A percentile compares a stretch with the other conserved stretches of the same genome.
Evolutionary conservation across 2,797 vertebrate genomes (phyloP).

Genomic region (Melopsittacus undulatus): DNA sequence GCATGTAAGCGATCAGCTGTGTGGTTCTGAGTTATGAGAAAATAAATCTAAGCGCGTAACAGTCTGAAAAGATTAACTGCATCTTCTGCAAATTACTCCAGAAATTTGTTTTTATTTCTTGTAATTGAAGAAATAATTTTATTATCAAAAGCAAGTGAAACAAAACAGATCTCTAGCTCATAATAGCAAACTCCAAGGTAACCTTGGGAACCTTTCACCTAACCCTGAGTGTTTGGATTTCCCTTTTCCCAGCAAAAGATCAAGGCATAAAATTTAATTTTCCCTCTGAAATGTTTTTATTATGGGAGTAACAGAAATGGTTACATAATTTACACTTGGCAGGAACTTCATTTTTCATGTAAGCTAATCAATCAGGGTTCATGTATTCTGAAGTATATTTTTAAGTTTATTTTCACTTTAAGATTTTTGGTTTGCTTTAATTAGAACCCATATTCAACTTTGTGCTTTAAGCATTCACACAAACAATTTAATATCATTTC

Average conservation of each 20-base stretch:
- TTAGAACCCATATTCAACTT: neutral
- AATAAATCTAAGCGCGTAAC: neutral
- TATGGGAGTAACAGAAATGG: neutral
- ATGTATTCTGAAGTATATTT: neutral
- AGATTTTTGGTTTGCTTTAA: neutral
- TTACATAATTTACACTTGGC: conserved; percentile 22
- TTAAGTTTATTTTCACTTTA: neutral
- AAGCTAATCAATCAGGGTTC: neutral
- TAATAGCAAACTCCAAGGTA: neutral
- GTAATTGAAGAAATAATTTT: neutral
- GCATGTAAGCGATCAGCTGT: neutral
- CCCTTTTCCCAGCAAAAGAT: neutral
- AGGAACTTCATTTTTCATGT: neutral
- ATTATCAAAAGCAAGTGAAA: neutral
- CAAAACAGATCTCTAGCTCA: neutral
- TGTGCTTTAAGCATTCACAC: neutral
- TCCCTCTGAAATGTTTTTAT: neutral
- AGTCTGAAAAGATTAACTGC: neutral
- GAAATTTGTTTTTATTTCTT: neutral
- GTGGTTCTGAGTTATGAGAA: neutral
- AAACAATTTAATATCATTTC: neutral
- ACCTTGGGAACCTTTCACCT: neutral
- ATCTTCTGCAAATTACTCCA: neutral
- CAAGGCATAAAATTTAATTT: neutral
- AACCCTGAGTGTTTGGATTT: neutral